Evolutionary conservation across 2,113 vertebrate species (phyloP).

Genomic region (Bubo scandiacus): DNA sequence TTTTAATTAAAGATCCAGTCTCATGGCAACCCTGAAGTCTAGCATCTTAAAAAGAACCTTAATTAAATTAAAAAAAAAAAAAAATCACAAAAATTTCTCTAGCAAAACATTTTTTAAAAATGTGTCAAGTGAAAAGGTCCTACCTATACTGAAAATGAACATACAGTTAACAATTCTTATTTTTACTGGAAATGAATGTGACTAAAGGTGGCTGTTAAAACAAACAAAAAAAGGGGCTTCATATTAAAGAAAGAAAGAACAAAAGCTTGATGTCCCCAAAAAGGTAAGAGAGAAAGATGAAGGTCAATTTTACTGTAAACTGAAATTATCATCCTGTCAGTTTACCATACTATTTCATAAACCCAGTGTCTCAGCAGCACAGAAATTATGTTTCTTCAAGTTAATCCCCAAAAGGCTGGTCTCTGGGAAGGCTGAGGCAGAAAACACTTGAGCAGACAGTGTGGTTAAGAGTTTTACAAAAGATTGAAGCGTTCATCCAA

Average conservation of each 20-base stretch:
- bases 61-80: background rate
- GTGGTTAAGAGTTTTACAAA: background rate
- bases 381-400: background rate
- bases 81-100: background rate
- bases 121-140: background rate
- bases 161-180: background rate
- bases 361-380: background rate
- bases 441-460: background rate
- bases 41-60: background rate
- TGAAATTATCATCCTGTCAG: background rate
- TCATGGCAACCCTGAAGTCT: background rate
- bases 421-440: background rate
- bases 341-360: background rate
- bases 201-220: background rate
- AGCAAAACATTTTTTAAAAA: background rate
- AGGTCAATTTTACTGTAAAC: background rate
- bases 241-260: background rate
- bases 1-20: background rate
- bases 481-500: background rate
- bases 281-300: background rate
- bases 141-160: background rate
- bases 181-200: background rate
- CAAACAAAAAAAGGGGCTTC: background rate
- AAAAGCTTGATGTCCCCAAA: background rate
- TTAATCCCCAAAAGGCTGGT: background rate